Percentiles rank a stretch among this genome's conserved stretches.
Conservation (phyloP, 2,113 vertebrate genomes). For the Leiothrix lutea region DNA sequence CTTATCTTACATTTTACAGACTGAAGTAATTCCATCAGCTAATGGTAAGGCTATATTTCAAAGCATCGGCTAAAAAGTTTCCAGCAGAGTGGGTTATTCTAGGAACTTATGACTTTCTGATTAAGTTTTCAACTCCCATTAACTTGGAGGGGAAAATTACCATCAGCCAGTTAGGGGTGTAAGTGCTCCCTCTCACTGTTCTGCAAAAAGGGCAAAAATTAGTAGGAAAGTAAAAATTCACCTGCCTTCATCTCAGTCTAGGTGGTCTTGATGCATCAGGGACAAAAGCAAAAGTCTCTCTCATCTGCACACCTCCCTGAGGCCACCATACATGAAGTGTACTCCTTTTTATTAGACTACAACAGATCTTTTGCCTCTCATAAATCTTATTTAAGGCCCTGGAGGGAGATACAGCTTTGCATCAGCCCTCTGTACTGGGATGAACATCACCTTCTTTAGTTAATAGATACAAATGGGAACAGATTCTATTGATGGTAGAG, state of each 20-base stretch:
- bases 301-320: not conserved
- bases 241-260: not conserved
- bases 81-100: not conserved
- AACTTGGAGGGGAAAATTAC: not conserved
- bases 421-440: not conserved
- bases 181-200: not conserved
- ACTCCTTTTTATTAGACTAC: not conserved
- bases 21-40: conserved; percentile 69
- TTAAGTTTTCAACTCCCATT: not conserved
- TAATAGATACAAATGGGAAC: not conserved
- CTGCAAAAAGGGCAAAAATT: not conserved
- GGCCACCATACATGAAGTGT: not conserved
- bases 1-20: conserved; percentile 72
- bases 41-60: conserved; percentile 66
- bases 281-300: not conserved
- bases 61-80: not conserved
- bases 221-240: not conserved
- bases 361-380: not conserved
- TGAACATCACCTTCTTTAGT: not conserved
- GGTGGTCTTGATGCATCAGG: not conserved
- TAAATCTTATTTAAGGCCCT: not conserved
- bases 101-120: not conserved
- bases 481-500: not conserved
- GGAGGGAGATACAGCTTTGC: not conserved
- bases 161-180: not conserved